phyloP scores from a whole-genome alignment of 2,797 vertebrate genomes.

The Rhyacichthys aspro region DNA sequence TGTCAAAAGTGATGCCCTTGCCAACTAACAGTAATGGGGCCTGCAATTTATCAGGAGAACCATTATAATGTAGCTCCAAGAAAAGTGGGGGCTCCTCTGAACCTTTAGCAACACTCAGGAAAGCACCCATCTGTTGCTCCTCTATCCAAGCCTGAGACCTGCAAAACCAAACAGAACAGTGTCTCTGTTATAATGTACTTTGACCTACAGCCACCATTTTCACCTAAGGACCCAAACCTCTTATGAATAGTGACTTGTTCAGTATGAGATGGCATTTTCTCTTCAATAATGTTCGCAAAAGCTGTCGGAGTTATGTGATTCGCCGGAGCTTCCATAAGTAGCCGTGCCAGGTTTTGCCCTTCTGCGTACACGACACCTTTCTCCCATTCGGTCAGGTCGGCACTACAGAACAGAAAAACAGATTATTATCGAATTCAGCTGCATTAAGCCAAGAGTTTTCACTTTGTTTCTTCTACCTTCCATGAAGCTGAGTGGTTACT shows the following conservation, averaged over 20 bases:
- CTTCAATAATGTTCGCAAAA: conserved; percentile 89
- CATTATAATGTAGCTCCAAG: conserved; percentile 92
- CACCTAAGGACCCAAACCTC: conserved; percentile 47
- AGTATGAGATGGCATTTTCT: conserved; percentile 80
- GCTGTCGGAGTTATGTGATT: conserved; percentile 91
- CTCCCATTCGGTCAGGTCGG: conserved; percentile 82
- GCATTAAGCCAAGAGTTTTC: background rate
- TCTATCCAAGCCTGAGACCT: conserved; percentile 91
- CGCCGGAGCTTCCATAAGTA: conserved; percentile 94
- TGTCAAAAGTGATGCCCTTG: conserved; percentile 98
- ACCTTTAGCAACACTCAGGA: conserved; percentile 94
- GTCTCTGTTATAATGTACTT: too few species aligned
- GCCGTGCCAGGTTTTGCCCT: conserved; percentile 93
- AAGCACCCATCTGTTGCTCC: conserved; percentile 92
- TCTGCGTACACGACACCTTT: conserved; percentile 88
- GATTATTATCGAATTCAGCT: background rate
- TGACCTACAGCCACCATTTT: background rate
- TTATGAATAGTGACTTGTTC: conserved; percentile 78
- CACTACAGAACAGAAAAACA: conserved; percentile 61
- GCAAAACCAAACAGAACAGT: conserved; percentile 7
- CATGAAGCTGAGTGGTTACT: conserved; percentile 82
- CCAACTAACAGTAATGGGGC: conserved; percentile 90
- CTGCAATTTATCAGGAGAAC: conserved; percentile 76
- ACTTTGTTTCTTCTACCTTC: conserved; percentile 77
- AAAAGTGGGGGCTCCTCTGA: conserved; percentile 94